Evolutionary conservation across 2,888 invertebrate species (phyloP).

Genomic region (Platycheirus albimanus): DNA sequence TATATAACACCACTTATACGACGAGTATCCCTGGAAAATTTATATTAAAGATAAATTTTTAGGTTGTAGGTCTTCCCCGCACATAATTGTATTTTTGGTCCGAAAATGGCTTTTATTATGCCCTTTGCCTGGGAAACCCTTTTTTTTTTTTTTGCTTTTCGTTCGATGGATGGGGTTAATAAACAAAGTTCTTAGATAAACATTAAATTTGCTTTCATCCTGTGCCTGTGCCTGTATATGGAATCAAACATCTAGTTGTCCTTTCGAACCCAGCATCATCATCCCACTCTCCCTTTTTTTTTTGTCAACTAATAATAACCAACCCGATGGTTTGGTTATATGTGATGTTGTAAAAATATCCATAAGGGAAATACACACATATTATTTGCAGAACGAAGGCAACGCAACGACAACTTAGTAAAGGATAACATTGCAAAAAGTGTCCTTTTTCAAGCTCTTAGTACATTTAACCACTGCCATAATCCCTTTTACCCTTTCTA

Average conservation of each 20-base stretch:
- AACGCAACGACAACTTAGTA: constrained; percentile 41
- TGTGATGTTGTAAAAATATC: constrained; percentile 5
- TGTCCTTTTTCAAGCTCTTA: constrained; percentile 52
- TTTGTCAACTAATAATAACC: constrained; percentile 27
- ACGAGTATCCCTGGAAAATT: constrained; percentile 57
- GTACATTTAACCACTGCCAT: constrained; percentile 57
- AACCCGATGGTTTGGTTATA: constrained; percentile 1
- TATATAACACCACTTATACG: constrained; percentile 12
- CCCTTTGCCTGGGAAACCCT: constrained; percentile 5
- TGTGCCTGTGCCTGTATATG: constrained; percentile 34
- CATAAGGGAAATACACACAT: constrained; percentile 32
- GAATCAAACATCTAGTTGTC: constrained; percentile 2
- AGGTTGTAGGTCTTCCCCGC: constrained; percentile 50
- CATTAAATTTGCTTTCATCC: constrained; percentile 70
- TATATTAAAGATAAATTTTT: constrained; percentile 58
- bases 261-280: not conserved
- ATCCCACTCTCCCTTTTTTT: constrained; percentile 1
- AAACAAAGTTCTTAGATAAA: constrained; percentile 73
- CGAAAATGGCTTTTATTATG: constrained; percentile 16
- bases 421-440: constrained; percentile 65
- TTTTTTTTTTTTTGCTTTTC: not conserved
- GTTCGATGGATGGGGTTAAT: constrained; percentile 58
- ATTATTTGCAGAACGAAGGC: constrained; percentile 7
- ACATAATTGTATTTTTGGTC: constrained; percentile 30
- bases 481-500: constrained; percentile 66